A percentile compares a stretch with the other conserved stretches of the same genome.
phyloP scores from a whole-genome alignment of 2,797 vertebrate genomes.

The Acanthis flammea region DNA sequence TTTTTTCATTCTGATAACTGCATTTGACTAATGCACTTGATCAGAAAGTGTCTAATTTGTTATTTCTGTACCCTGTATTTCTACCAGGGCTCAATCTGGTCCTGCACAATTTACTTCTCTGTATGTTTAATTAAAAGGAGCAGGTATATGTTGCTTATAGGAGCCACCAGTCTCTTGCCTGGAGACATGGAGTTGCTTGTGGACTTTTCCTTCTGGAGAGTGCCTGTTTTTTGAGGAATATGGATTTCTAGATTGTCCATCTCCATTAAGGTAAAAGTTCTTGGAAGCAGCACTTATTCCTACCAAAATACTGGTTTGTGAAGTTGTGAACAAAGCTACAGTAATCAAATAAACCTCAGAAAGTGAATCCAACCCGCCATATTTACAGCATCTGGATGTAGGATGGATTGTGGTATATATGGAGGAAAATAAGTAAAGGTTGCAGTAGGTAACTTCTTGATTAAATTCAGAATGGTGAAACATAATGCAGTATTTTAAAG shows the following conservation, averaged over 20 bases:
- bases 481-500: background rate
- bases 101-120: background rate
- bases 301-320: background rate
- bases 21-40: background rate
- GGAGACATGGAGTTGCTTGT: background rate
- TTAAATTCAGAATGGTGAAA: background rate
- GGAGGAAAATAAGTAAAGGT: background rate
- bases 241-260: background rate
- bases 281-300: background rate
- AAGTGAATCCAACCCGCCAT: background rate
- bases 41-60: background rate
- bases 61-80: background rate
- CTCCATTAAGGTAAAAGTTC: background rate
- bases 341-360: background rate
- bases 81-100: background rate
- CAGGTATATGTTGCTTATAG: background rate
- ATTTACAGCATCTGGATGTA: background rate
- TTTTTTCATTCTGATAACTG: background rate
- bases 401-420: background rate
- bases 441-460: background rate
- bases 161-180: background rate
- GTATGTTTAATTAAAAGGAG: background rate
- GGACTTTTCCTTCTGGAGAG: background rate
- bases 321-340: background rate
- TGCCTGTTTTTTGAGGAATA: background rate